Evolutionary conservation across 2,888 invertebrate genomes (phyloP).

Genomic region (Magallana nippona): DNA sequence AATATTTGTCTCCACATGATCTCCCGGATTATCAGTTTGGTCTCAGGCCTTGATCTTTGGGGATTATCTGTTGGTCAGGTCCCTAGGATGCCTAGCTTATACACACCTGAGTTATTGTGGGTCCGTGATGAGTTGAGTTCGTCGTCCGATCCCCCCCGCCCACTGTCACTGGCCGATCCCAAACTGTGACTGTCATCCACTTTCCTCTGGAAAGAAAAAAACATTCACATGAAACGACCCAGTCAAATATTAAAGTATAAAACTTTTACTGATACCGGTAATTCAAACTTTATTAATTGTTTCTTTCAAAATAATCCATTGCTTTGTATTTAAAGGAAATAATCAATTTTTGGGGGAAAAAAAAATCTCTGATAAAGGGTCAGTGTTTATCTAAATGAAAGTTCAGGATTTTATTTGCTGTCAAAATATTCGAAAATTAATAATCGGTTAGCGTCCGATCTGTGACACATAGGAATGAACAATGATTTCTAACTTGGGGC

Average conservation of each 20-base stretch:
- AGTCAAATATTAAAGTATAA: neutral
- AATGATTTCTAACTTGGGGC: constrained; percentile 8
- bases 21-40: neutral
- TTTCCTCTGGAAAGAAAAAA: constrained; percentile 36
- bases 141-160: constrained; percentile 64
- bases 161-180: constrained; percentile 64
- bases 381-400: constrained; percentile 23
- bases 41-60: neutral
- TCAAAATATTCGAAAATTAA: constrained; percentile 9
- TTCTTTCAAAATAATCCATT: constrained; percentile 1
- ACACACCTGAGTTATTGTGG: constrained; percentile 20
- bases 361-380: neutral
- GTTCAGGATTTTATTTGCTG: neutral
- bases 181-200: constrained; percentile 64
- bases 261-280: neutral
- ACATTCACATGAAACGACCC: neutral
- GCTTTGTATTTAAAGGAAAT: neutral
- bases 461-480: constrained; percentile 8
- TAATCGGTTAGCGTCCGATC: neutral
- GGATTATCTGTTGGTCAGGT: neutral
- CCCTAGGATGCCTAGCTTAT: neutral
- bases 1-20: constrained; percentile 7
- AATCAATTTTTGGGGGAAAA: neutral
- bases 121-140: constrained; percentile 50
- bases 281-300: neutral